Evolutionary conservation across 2,888 invertebrate genomes (phyloP).

Genomic region (Ornithoptera alexandrae): DNA sequence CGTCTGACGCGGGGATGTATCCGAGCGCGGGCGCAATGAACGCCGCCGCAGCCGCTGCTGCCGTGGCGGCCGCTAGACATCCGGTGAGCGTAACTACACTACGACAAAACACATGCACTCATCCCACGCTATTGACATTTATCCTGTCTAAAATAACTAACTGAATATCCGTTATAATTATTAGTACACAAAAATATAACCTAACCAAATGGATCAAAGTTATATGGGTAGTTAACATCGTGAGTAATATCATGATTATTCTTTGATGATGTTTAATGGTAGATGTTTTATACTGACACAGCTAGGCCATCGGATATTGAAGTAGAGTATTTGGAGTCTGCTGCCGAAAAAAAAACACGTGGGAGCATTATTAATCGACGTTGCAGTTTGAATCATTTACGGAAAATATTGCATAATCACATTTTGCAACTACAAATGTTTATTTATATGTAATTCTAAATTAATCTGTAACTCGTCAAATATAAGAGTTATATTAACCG

Average conservation of each 20-base stretch:
- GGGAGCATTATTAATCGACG: not conserved
- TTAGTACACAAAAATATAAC: no score
- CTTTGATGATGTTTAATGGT: no score
- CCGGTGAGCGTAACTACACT: conserved; percentile 83
- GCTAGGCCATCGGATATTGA: no score
- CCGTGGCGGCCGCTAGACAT: conserved; percentile 91
- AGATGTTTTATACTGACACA: no score
- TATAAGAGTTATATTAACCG: conserved; percentile 27
- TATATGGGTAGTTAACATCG: no score
- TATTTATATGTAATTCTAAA: conserved; percentile 6
- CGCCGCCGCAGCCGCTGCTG: conserved; percentile 91
- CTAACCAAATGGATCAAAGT: no score
- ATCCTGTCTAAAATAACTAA: no score
- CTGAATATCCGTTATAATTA: no score
- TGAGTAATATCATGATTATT: no score
- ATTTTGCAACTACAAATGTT: conserved; percentile 9
- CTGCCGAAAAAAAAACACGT: not conserved
- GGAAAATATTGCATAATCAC: conserved; percentile 30
- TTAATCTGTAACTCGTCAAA: conserved; percentile 8
- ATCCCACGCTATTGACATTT: no score
- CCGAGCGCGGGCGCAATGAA: conserved; percentile 91
- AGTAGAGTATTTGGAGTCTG: no score
- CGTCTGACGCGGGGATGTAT: conserved; percentile 86
- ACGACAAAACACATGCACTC: not conserved
- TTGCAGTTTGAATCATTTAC: conserved; percentile 1